phyloP scores from a whole-genome alignment of 2,113 vertebrate genomes.

The Ageneiosus marmoratus region DNA sequence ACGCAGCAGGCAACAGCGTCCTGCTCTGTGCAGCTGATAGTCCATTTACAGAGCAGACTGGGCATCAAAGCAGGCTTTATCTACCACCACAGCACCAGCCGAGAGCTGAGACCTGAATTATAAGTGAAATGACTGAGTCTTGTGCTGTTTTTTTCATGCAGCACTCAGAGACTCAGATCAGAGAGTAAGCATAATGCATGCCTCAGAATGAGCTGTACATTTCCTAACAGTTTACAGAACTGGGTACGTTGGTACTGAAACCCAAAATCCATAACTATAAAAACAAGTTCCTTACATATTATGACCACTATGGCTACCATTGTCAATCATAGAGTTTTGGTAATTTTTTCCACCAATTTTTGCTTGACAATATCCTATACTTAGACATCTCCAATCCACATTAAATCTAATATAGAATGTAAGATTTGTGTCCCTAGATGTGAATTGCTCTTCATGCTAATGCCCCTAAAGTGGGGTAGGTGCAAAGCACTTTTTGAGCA shows the following conservation, averaged over 20 bases:
- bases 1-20: background rate
- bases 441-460: too few relatives aligned
- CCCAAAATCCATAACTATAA: background rate
- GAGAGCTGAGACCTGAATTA: constrained; percentile 4
- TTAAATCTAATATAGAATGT: too few relatives aligned
- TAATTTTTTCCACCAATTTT: too few relatives aligned
- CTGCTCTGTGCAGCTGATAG: background rate
- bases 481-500: too few relatives aligned
- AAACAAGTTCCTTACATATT: background rate
- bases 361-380: too few relatives aligned
- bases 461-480: too few relatives aligned
- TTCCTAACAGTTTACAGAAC: background rate
- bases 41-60: constrained; percentile 9
- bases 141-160: constrained; percentile 7
- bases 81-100: background rate
- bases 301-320: too few relatives aligned
- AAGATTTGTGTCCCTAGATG: too few relatives aligned
- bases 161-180: background rate
- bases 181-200: background rate
- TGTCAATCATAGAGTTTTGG: too few relatives aligned
- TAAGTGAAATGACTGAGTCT: constrained; percentile 21
- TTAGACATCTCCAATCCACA: too few relatives aligned
- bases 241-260: background rate
- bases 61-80: constrained; percentile 17
- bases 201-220: constrained; percentile 5